Evolutionary conservation across 1,140 invertebrate species (phyloP).

Genomic region (Aphaenogaster rudis): DNA sequence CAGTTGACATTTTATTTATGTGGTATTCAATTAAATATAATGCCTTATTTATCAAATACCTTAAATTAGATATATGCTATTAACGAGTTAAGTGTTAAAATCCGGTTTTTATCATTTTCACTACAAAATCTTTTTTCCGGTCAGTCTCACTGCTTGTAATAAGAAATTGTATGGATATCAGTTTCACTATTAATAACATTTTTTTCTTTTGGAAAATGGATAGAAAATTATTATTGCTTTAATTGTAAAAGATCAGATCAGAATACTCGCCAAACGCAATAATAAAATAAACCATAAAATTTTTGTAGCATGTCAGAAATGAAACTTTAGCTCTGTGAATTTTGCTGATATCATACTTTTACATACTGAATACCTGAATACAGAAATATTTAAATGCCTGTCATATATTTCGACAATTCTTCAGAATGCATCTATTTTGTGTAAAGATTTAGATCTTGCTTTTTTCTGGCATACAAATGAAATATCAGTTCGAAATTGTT

Average conservation of each 20-base stretch:
- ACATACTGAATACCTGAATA: background rate
- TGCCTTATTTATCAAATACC: background rate
- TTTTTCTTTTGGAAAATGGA: background rate
- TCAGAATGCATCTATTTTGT: background rate
- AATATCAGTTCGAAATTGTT: background rate
- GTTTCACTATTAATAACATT: background rate
- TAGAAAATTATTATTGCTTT: slow-evolving; percentile 10
- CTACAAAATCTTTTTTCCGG: background rate
- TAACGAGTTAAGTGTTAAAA: background rate
- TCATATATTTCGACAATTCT: background rate
- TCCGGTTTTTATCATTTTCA: background rate
- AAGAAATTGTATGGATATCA: background rate
- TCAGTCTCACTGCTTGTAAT: background rate
- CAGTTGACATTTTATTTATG: background rate
- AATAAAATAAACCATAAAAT: slow-evolving; percentile 10
- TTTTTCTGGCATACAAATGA: background rate
- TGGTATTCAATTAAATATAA: background rate
- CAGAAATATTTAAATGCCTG: background rate
- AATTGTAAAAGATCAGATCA: background rate
- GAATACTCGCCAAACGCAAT: background rate
- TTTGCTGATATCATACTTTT: background rate
- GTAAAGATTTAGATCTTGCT: slow-evolving; percentile 21
- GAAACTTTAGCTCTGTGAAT: background rate
- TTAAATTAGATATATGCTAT: background rate
- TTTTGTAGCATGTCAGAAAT: background rate